These are phyloP conservation scores for Sigmodon hispidus DNA, from an alignment of 2,113 vertebrate species.

Conservation along the genomic window DNA sequence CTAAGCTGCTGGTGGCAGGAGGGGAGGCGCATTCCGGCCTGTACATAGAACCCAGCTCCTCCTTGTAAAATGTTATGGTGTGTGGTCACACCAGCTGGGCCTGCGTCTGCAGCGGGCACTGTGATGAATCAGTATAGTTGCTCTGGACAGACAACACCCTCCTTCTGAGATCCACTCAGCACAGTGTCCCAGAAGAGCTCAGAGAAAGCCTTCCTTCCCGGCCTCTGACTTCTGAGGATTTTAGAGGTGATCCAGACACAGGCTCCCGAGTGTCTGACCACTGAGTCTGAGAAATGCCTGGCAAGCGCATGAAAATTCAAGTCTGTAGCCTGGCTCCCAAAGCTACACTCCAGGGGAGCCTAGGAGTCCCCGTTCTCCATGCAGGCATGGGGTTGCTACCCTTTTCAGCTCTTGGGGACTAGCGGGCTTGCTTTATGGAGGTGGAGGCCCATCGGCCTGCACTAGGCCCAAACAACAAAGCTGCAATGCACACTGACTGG, in stretches of 20 bases:
- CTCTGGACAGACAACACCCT: fast-evolving
- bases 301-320: fast-evolving
- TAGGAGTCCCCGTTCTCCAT: fast-evolving
- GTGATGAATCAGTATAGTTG: fast-evolving
- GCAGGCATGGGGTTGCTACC: fast-evolving
- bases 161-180: background rate
- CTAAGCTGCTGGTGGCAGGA: background rate
- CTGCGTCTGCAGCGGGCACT: background rate
- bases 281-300: fast-evolving
- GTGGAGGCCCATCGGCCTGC: fast-evolving
- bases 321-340: fast-evolving
- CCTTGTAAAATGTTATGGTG: fast-evolving
- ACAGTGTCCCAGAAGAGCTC: background rate
- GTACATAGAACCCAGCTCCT: background rate
- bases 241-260: fast-evolving
- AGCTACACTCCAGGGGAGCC: fast-evolving
- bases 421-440: background rate
- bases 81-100: fast-evolving
- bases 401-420: too few species aligned
- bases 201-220: fast-evolving
- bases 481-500: background rate
- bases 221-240: background rate
- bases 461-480: background rate
- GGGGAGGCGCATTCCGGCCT: background rate
- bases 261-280: background rate